Evolutionary conservation across 2,797 vertebrate species (phyloP).

Genomic region (Sphenodon punctatus): DNA sequence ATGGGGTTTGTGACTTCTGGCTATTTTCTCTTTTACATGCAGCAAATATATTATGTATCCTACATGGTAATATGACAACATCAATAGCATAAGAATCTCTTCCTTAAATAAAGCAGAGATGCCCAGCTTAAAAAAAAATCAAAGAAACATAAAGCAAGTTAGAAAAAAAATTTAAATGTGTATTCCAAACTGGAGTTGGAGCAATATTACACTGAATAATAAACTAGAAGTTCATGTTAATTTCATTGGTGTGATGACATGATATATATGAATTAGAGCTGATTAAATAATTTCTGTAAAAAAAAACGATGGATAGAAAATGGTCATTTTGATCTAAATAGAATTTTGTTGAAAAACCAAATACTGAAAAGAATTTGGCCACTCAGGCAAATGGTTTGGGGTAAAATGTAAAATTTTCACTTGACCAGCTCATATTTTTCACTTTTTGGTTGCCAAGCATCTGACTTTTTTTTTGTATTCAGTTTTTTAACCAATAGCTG

Average conservation of each 20-base stretch:
- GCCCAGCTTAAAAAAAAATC: slow-evolving; percentile 11
- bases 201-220: neutral
- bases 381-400: too few species aligned
- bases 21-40: neutral
- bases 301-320: too few species aligned
- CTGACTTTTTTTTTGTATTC: too few species aligned
- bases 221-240: slow-evolving; percentile 8
- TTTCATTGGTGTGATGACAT: neutral
- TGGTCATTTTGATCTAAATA: too few species aligned
- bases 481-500: too few species aligned
- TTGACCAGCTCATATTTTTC: too few species aligned
- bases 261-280: too few species aligned
- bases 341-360: too few species aligned
- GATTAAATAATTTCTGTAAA: too few species aligned
- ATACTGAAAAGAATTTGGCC: too few species aligned
- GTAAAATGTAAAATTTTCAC: too few species aligned
- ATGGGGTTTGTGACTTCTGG: slow-evolving; percentile 6
- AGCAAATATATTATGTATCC: slow-evolving; percentile 1
- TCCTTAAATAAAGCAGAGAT: slow-evolving; percentile 21
- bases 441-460: too few species aligned
- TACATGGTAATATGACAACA: slow-evolving; percentile 20
- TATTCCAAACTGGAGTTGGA: slow-evolving; percentile 1
- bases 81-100: slow-evolving; percentile 4
- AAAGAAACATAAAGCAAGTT: neutral
- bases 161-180: slow-evolving; percentile 7